A percentile compares a stretch with the other conserved stretches of the same genome.
These are phyloP conservation scores for Labrus mixtus DNA, from an alignment of 2,113 vertebrate genomes.

Conservation along the genomic window DNA sequence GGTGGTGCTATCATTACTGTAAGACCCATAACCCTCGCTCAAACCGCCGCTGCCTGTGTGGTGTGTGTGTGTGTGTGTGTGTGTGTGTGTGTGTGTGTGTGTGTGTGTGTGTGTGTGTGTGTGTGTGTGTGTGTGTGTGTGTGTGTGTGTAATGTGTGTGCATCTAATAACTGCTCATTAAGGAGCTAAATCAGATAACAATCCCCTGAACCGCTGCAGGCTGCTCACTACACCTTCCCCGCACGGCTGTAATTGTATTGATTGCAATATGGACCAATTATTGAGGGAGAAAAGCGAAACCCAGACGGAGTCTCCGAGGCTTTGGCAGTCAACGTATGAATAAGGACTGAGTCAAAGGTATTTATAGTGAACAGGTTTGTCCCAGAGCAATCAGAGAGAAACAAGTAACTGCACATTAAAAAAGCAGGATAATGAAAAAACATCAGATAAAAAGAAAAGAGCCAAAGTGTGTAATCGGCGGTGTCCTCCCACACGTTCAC, in stretches of 20 bases:
- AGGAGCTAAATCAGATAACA: slow-evolving; percentile 71
- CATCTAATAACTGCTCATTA: slow-evolving; percentile 73
- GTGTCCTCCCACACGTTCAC: slow-evolving; percentile 38
- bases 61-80: slow-evolving; percentile 22
- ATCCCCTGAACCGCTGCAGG: slow-evolving; percentile 61
- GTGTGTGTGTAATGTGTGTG: slow-evolving; percentile 28
- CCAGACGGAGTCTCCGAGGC: slow-evolving; percentile 48
- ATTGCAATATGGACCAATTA: slow-evolving; percentile 74
- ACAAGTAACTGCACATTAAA: slow-evolving; percentile 57
- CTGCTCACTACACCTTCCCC: slow-evolving; percentile 58
- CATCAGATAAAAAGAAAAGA: slow-evolving; percentile 44
- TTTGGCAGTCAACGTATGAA: slow-evolving; percentile 4
- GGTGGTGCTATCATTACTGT: slow-evolving; percentile 70
- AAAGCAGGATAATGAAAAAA: slow-evolving; percentile 34
- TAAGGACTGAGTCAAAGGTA: slow-evolving; percentile 42
- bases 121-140: too few relatives aligned
- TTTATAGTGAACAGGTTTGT: slow-evolving; percentile 34
- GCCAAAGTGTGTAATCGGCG: slow-evolving; percentile 13
- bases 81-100: too few relatives aligned
- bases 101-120: too few relatives aligned
- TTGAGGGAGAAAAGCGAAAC: slow-evolving; percentile 57
- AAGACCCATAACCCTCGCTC: slow-evolving; percentile 61
- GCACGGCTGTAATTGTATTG: slow-evolving; percentile 69
- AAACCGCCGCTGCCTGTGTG: slow-evolving; percentile 41
- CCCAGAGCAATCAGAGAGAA: slow-evolving; percentile 40